Base-by-base conservation (phyloP, 2,113 vertebrate genomes). In the Stomatorhinus ivindoensis region DNA sequence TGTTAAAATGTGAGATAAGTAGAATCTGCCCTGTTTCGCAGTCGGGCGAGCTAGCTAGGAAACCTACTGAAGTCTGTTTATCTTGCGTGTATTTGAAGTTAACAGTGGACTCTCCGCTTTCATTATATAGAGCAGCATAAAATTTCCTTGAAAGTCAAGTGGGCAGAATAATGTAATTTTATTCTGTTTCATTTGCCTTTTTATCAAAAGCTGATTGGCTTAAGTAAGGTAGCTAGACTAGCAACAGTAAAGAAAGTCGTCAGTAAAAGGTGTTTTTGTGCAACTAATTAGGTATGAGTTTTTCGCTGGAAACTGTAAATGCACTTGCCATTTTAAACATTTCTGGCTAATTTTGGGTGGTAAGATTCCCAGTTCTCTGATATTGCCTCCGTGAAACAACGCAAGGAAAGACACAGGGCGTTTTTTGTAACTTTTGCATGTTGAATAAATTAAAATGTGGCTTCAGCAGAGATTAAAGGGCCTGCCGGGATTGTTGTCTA, bases 381-480 rank as follows among this genome's bases (percentile, higher is more conserved):
- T 88, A 51, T 31, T 48, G 27, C 17, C 69, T 89, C 80, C n/a
- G 19, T 21, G 48, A 27, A 53, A 82, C 13, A 17, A 69, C 6
- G 13, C 47, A 6, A 55, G n/a, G n/a, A 51, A 73, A 69, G 42
- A 50, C 17, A 19, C 48, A 19, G 27, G 39, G 46, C 19, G 6
- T 48, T 87, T 39, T 55, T 58, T 69, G n/a, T 53, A 31, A 50
- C 61, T 39, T 53, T 39, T 35, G 13, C 53, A 80, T 55, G 35
- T 35, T 87, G 58, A 89, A 83, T 7, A 93, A 94, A 61, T 88
- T 44, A 90, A 9, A 50, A 97, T 97, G 98, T 99, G 98, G 98
- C 95, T 98, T 15, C 97, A 98, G 95, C 98, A 99, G 92, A 95
- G 98, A 92, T 95, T 98, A 27, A 99, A 99, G 94, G 97, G 97